Conservation (phyloP, 2,888 invertebrate genomes). For the Agriopis leucophaearia region DNA sequence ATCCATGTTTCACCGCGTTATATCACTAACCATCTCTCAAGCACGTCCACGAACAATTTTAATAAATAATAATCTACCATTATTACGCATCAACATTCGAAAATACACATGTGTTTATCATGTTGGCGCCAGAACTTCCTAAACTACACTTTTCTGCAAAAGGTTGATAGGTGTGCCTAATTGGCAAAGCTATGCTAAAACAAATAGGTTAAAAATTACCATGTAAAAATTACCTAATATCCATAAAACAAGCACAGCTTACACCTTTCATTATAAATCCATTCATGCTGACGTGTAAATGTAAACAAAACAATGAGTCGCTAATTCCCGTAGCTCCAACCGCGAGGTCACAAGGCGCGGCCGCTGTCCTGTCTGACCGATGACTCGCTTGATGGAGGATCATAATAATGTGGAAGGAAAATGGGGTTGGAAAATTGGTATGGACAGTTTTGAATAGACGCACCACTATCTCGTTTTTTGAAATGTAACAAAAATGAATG, state of each 20-base stretch:
- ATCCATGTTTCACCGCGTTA: too few relatives aligned
- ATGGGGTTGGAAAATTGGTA: conserved; percentile 8
- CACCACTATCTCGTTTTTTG: too few relatives aligned
- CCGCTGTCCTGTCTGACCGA: conserved; percentile 55
- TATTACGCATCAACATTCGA: too few relatives aligned
- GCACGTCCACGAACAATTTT: too few relatives aligned
- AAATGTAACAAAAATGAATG: too few relatives aligned
- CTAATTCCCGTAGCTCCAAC: conserved; percentile 68
- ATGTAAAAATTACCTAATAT: conserved; percentile 16
- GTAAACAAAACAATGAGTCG: conserved; percentile 85
- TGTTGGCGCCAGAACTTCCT: too few relatives aligned
- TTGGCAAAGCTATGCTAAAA: background rate
- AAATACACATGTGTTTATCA: too few relatives aligned
- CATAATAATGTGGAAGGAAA: conserved; percentile 9
- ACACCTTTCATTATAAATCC: conserved; percentile 57
- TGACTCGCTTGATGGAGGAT: conserved; percentile 38
- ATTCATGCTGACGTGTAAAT: conserved; percentile 83
- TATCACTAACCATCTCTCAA: too few relatives aligned
- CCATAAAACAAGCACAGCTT: conserved; percentile 36
- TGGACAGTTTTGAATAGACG: background rate
- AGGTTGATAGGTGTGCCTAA: too few relatives aligned
- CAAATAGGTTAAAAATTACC: conserved; percentile 1
- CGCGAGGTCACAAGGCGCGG: conserved; percentile 77
- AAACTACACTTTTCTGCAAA: too few relatives aligned
- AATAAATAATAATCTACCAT: too few relatives aligned